Conservation (phyloP, 1,140 invertebrate genomes). For the Papilio polyxenes region DNA sequence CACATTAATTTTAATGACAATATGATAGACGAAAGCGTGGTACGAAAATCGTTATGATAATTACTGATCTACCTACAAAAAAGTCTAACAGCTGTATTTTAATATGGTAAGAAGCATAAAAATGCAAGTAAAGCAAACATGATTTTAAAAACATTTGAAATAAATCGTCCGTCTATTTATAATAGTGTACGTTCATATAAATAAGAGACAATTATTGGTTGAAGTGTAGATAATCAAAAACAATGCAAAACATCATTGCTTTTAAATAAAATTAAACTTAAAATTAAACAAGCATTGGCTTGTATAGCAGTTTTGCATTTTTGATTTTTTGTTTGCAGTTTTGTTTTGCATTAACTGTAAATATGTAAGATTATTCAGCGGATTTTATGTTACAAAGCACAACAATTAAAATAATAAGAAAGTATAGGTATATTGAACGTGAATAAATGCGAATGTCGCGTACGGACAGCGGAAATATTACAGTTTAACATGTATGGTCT, state of each 20-base stretch:
- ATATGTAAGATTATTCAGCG: not conserved
- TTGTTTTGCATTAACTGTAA: too few species aligned
- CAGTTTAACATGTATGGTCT: not conserved
- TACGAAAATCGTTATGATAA: not conserved
- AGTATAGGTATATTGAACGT: too few species aligned
- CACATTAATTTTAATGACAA: not conserved
- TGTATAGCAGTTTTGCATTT: too few species aligned
- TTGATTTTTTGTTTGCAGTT: too few species aligned
- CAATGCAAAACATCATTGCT: not conserved
- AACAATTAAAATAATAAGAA: not conserved
- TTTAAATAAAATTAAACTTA: not conserved
- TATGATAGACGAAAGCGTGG: conserved; percentile 1
- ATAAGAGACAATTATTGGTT: too few species aligned
- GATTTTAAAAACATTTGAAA: not conserved
- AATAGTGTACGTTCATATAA: too few species aligned
- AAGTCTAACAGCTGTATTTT: not conserved
- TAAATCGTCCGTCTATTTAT: too few species aligned
- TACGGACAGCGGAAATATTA: not conserved
- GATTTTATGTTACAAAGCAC: not conserved
- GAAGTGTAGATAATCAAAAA: not conserved
- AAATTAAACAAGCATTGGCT: too few species aligned
- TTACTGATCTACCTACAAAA: not conserved
- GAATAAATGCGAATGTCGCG: not conserved
- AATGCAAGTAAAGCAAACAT: not conserved
- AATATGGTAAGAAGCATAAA: not conserved